These are phyloP conservation scores for Rapana venosa DNA, from an alignment of 2,888 invertebrate species.

Conservation along the genomic window DNA sequence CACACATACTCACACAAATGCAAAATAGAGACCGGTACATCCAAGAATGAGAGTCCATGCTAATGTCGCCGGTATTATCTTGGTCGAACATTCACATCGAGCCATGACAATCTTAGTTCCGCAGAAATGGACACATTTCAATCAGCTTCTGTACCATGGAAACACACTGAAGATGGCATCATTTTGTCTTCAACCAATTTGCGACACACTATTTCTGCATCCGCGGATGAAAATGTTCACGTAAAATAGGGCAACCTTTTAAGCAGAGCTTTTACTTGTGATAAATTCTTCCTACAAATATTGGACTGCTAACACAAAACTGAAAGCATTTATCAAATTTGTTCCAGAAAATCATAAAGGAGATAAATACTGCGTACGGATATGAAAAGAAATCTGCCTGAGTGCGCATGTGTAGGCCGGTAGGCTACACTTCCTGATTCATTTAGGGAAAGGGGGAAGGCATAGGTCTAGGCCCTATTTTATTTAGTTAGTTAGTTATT, in stretches of 20 bases:
- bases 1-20: slow-evolving; percentile 93
- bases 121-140: slow-evolving; percentile 43
- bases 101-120: slow-evolving; percentile 57
- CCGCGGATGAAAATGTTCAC: slow-evolving; percentile 48
- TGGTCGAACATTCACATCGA: slow-evolving; percentile 71
- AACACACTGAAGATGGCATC: slow-evolving; percentile 59
- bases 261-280: background rate
- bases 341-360: background rate
- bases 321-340: background rate
- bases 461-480: too few species aligned
- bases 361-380: slow-evolving; percentile 30
- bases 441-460: background rate
- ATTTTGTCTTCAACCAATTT: slow-evolving; percentile 52
- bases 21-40: slow-evolving; percentile 96
- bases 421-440: slow-evolving; percentile 38
- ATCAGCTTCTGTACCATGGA: slow-evolving; percentile 44
- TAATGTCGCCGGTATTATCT: slow-evolving; percentile 90
- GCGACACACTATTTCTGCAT: slow-evolving; percentile 41
- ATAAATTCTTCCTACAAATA: background rate
- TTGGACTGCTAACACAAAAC: background rate
- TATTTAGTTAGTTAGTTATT: too few species aligned
- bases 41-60: slow-evolving; percentile 97
- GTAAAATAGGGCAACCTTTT: background rate
- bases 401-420: slow-evolving; percentile 25
- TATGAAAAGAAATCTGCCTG: slow-evolving; percentile 23